Base-by-base conservation (phyloP, 2,888 invertebrate species). In the Cecidostiba fungosa region DNA sequence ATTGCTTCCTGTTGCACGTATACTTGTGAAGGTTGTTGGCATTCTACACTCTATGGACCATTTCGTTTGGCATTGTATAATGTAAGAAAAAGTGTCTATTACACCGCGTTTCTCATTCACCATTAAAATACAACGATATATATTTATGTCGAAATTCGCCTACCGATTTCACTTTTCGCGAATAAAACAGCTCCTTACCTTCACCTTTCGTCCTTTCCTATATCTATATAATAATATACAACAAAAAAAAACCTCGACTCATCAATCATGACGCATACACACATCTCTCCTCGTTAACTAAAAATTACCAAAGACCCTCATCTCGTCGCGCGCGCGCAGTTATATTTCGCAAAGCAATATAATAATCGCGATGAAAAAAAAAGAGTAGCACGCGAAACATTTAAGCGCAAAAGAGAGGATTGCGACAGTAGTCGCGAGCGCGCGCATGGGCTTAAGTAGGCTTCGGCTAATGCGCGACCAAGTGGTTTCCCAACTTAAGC, bases 401-500 rank as follows among this genome's bases (percentile, higher is more conserved):
- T 54, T 19, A 36, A 77, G 72, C 72, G 54, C n/a, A 36, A 59
- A 32, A 77, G 50, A 50, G 50, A 47, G 32, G 16, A 59, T 82
- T 81, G 76, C 66, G 77, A 82, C 43, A 43, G 43, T 14, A 39
- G 32, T 62, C 36, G 80, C 72, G n/a, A n/a, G 36, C 74, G n/a
- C 59, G 23, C 32, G 26, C 32, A 59, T 43, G 43, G 10, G 47
- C 4, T 54, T 66, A 77, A 77, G 73, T 78, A 82, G 78, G 82
- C 69, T 73, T 77, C n/a, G 59, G 66, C 29, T 84, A 66, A 82
- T 50, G 59, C 59, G 50, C 50, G 66, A 47, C 29, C 50, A 29
- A 23, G 10, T 23, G 39, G 54, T 85, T 85, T 81, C 77, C 26
- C 76, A 85, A 77, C 69, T 29, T 54, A 62, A 77, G 77, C 77